Evolutionary conservation across 2,113 vertebrate genomes (phyloP).

Genomic region (Oncorhynchus nerka): DNA sequence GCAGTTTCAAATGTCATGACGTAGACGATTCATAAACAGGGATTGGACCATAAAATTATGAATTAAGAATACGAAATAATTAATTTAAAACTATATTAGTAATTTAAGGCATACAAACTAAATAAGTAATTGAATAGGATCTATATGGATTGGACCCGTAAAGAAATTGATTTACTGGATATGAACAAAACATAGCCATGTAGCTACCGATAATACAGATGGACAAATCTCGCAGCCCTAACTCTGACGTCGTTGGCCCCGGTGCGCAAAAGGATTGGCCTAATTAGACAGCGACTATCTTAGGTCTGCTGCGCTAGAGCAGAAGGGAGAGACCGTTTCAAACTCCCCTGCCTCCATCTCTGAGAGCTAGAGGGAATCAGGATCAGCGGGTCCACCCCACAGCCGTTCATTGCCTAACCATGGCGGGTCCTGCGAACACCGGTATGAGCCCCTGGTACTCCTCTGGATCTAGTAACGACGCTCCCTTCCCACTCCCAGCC

Average conservation of each 20-base stretch:
- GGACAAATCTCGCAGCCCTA: neutral
- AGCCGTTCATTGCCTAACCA: conserved; percentile 53
- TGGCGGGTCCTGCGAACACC: conserved; percentile 77
- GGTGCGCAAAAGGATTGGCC: neutral
- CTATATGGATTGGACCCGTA: neutral
- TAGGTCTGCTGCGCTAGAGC: neutral
- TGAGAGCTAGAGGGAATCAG: neutral
- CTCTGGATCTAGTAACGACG: conserved; percentile 62
- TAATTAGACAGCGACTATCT: conserved; percentile 36
- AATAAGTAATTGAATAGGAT: too few species aligned
- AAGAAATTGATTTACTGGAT: neutral
- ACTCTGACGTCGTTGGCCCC: neutral
- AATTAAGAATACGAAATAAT: too few species aligned
- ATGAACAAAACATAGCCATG: neutral
- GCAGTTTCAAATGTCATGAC: neutral
- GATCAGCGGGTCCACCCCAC: conserved; percentile 3
- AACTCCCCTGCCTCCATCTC: neutral
- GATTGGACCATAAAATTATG: too few species aligned
- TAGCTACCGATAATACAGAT: neutral
- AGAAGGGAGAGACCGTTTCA: conserved; percentile 26
- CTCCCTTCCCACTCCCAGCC: conserved; percentile 32
- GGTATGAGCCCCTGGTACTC: conserved; percentile 58
- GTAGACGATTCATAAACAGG: neutral
- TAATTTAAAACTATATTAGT: too few species aligned
- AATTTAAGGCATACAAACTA: too few species aligned